Evolutionary conservation across 2,888 invertebrate species (phyloP), one percentile per base, ranked within the genome.

Genomic region (Drosophila subsilvestris): DNA sequence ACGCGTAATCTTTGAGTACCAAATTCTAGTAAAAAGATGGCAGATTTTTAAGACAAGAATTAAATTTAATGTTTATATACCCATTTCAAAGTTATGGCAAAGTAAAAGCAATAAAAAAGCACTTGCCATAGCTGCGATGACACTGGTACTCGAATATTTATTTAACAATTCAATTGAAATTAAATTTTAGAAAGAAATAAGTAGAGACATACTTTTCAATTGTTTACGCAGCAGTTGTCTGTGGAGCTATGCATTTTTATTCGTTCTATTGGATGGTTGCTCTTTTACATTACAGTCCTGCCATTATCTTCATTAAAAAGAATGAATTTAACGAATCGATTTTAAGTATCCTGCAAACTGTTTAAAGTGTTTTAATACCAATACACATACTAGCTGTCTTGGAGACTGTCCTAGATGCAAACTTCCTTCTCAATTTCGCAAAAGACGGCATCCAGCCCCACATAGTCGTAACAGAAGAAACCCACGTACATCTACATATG

Each of bases 401-500:
- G 0, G 37, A 37, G 14, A n/a, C n/a, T n/a, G 7, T 6, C 37
- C 14, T 14, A 37, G 14, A 37, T 14, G 37, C 14, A 37, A 37
- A 37, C 37, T 14, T 14, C 6, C 37, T 14, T 14, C 14, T 14
- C 4, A 3, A 0, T 6, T 25, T 0, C 25, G 25, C 6, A 25
- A 25, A 25, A 25, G 25, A 6, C 12, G 32, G 37, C 14, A 37
- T 14, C 6, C 37, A 37, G 1, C 37, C 14, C 14, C 37, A 32
- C 32, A 10, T 14, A 32, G 5, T 29, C 32, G 32, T 37, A 29
- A 17, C 10, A 20, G 6, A 5, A 32, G 29, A 53, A 17, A 18
- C n/a, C 47, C 67, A 37, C 43, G 51, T 47, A 65, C 51, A 63
- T 47, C 22, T 51, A 29, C 10, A 29, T 29, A 3, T 20, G 20